Evolutionary conservation across 2,797 vertebrate species (phyloP), one percentile per base, ranked within the genome.

Genomic region (Tachyglossus aculeatus): DNA sequence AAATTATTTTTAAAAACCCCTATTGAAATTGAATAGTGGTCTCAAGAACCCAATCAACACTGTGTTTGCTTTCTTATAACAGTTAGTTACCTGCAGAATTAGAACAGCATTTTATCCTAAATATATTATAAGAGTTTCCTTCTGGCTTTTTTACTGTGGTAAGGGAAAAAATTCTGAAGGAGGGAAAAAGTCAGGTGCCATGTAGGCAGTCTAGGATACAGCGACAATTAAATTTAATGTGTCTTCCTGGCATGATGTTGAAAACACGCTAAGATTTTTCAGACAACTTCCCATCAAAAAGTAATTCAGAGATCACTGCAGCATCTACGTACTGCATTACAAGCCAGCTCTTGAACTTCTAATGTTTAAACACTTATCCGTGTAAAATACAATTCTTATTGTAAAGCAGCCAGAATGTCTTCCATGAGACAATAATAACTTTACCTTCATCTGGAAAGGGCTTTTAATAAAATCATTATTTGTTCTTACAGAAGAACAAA

Each of bases 391-490:
- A 56, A 53, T 82, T 86, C 81, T 77, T 78, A 58, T 58, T 81
- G 73, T 88, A 76, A 84, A 81, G 50, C 59, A 64, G 81, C 85
- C 84, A 78, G 79, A 78, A 70, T 63, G 25, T 57, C 84, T 85
- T 85, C 78, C 82, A 89, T 73, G 67, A 88, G 77, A 88, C 88
- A 87, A 88, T 74, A 80, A 77, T 83, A 76, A 79, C 77, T 54
- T n/a, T 76, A 68, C 82, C 81, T 88, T 89, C 68, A 76, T 10
- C 76, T 79, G 47, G 81, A 81, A 79, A 72, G 76, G 83, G 64
- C 60, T 27, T 74, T 74, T 52, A 55, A 22, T 86, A 84, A 85
- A 86, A 78, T 43, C 60, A 71, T 71, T 78, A 62, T 71, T 58
- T 37, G 66, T 63, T 7, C 48, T 67, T 75, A 83, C 67, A 9